Base-by-base conservation (phyloP, 2,888 invertebrate species). In the Lithosia quadra region DNA sequence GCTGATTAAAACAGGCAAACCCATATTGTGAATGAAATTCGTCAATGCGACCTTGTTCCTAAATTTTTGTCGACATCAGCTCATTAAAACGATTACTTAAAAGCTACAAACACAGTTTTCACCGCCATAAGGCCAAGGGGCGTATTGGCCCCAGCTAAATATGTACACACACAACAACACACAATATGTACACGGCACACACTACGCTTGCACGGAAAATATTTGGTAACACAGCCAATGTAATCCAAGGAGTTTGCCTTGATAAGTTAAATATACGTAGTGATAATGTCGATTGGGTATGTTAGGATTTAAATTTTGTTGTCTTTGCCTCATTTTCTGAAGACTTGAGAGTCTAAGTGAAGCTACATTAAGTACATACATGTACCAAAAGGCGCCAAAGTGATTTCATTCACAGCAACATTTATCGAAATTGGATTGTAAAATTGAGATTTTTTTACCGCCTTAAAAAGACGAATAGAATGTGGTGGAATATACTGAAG, bases 191-290 rank as follows among this genome's bases (percentile, higher is more conserved):
- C 67, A 60, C 63, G 61, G 65, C 28, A 87, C 90, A 85, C 83
- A 86, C 86, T 84, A 91, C 83, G 91, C 92, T 91, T 91, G 89
- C 92, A 92, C 88, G 87, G 89, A 93, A 92, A 94, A 94, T 94
- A 94, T 94, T 94, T 94, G 92, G 93, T 89, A 91, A 93, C 90
- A 87, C 88, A 88, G 85, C 87, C 88, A 89, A 89, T 90, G 93
- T 92, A 91, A 92, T 90, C 91, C 86, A 88, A 92, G 90, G 87
- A 88, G 91, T 93, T 92, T 92, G 88, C 90, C 88, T 91, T 92
- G 90, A 91, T 91, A 90, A 90, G 90, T 90, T 92, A 90, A 89
- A 89, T 85, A 90, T 87, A 90, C 86, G 85, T 79, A 84, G 69
- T 78, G 82, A 83, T 85, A 83, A 82, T 87, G 79, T 86, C 86